phyloP scores from a whole-genome alignment of 2,797 vertebrate species.

The Pangasius krempfi region DNA sequence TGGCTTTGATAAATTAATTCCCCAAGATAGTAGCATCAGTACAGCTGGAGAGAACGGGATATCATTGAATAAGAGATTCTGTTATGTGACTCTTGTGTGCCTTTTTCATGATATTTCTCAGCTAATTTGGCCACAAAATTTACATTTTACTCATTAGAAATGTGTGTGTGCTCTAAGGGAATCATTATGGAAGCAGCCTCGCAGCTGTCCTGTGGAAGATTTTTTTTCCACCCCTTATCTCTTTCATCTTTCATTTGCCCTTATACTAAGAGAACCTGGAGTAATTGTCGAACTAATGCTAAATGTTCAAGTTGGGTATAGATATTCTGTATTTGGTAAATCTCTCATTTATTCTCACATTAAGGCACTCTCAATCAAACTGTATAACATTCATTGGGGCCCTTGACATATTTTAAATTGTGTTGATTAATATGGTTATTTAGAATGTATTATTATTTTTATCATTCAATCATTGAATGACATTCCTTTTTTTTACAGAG shows the following conservation, averaged over 20 bases:
- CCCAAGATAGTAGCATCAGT: conserved; percentile 62
- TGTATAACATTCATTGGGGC: not conserved
- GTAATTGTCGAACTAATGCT: conserved; percentile 50
- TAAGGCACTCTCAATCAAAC: not conserved
- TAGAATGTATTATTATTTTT: not conserved
- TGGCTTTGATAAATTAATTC: conserved; percentile 67
- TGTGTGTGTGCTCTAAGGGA: conserved; percentile 60
- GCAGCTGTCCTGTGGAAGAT: conserved; percentile 44
- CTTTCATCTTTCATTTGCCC: conserved; percentile 52
- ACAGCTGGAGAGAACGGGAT: conserved; percentile 55
- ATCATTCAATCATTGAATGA: not conserved
- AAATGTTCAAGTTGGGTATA: conserved; percentile 33
- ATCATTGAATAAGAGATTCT: conserved; percentile 54
- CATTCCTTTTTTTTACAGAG: not conserved
- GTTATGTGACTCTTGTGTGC: conserved; percentile 47
- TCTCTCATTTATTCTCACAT: not conserved
- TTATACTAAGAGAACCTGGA: conserved; percentile 53
- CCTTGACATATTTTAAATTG: not conserved
- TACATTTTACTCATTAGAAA: conserved; percentile 61
- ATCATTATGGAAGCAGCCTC: conserved; percentile 59
- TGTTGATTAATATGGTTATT: not conserved
- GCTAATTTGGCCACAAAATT: conserved; percentile 65
- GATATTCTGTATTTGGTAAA: conserved; percentile 30
- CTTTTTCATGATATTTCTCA: conserved; percentile 56
- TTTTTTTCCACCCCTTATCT: conserved; percentile 30